A percentile compares a stretch with the other conserved stretches of the same genome.
phyloP scores from a whole-genome alignment of 2,888 invertebrate genomes.

The Coecobrya sp. region DNA sequence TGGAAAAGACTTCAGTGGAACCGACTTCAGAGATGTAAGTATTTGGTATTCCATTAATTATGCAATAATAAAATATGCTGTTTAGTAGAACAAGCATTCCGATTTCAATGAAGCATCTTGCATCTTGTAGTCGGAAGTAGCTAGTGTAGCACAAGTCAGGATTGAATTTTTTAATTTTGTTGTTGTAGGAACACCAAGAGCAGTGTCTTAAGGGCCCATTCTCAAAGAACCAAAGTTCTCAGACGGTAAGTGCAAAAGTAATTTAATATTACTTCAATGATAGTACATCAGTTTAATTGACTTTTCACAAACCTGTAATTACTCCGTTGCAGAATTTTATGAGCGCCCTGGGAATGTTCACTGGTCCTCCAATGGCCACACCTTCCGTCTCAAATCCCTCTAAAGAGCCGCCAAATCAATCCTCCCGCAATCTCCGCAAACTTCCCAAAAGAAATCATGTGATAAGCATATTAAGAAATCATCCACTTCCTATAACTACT shows the following conservation, averaged over 20 bases:
- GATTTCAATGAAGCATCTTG: not conserved
- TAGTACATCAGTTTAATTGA: not conserved
- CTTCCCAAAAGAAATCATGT: conserved; percentile 63
- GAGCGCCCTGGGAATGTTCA: conserved; percentile 19
- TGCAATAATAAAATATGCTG: too few relatives aligned
- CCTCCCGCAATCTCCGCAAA: not conserved
- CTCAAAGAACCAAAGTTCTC: not conserved
- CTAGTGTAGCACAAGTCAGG: too few relatives aligned
- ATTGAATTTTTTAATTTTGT: not conserved
- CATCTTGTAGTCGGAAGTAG: not conserved
- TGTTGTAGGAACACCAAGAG: not conserved
- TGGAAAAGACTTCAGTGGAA: not conserved
- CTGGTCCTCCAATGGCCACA: not conserved
- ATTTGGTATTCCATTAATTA: not conserved
- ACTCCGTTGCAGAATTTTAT: conserved; percentile 31
- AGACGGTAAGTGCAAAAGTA: not conserved
- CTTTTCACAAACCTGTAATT: not conserved
- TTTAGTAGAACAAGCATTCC: too few relatives aligned
- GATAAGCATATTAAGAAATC: conserved; percentile 48
- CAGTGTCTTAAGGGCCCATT: not conserved
- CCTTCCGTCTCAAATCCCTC: not conserved
- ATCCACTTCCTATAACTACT: conserved; percentile 78
- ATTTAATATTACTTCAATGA: not conserved
- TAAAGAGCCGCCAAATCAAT: not conserved
- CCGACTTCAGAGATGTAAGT: conserved; percentile 3